Evolutionary conservation across 2,888 invertebrate species (phyloP), one percentile per base, ranked within the genome.

Genomic region (Melanostoma scalare): DNA sequence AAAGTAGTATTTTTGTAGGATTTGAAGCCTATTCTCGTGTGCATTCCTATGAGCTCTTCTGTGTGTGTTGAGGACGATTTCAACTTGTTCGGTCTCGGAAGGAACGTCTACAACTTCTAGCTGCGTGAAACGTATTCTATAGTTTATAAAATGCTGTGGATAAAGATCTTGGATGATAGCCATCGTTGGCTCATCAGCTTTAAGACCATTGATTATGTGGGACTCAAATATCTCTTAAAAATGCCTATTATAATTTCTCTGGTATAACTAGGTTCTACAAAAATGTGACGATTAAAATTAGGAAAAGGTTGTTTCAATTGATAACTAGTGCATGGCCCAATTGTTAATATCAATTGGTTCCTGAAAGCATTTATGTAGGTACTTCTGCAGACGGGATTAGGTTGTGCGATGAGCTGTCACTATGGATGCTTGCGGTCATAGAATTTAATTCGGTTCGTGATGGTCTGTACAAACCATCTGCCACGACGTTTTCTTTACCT

Each of bases 321-420:
- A 60, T 84, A 73, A n/a, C 44, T 30, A 6, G 72, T 60, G 50
- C 50, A 35, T 42, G 68, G 75, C 5, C 46, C 68, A 2, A 44
- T 75, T 38, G 44, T 9, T 10, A 69, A 38, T 31, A 85, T 56
- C 8, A 85, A 44, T 68, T 84, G 85, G 30, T 85, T 87, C 68
- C 75, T 85, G 38, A 84, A 86, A 5, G 74, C 74, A 38, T 81
- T 86, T 8, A 79, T 84, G 6, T n/a, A n/a, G 75, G 86, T 9
- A 55, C 4, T 36, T 55, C 58, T 4, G 60, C 53, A 20, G 33
- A 20, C n/a, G 35, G 53, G 20, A 74, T 69, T 4, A 71, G 58
- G 3, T 40, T 33, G 33, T 75, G 65, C 9, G 80, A 69, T 3
- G 72, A 84, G 20, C 82, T 86, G 9, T 81, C 69, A 10, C 86